Percentiles rank a stretch among this genome's conserved stretches.
These are phyloP conservation scores for Chironomus tepperi DNA, from an alignment of 1,140 invertebrate genomes.

Conservation along the genomic window DNA sequence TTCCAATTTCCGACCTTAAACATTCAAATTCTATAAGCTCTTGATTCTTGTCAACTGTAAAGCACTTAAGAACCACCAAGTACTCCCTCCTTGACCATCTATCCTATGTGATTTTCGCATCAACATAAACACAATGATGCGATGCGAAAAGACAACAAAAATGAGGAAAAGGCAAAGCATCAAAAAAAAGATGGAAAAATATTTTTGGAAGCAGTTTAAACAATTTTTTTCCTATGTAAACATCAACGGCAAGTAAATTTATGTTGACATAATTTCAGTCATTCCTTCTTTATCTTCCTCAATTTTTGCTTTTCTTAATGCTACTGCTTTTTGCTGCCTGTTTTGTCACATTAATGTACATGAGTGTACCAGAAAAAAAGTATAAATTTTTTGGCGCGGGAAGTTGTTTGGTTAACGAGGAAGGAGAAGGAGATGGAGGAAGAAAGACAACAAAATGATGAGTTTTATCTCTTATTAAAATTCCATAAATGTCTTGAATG, in stretches of 20 bases:
- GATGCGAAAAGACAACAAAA: slow-evolving; percentile 12
- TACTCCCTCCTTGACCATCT: too few relatives aligned
- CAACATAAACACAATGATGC: background rate
- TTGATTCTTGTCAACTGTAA: too few relatives aligned
- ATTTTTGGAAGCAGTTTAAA: slow-evolving; percentile 19
- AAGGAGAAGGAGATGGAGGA: background rate
- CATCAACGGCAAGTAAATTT: slow-evolving; percentile 9
- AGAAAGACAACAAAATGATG: background rate
- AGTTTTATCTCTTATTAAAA: slow-evolving; percentile 15
- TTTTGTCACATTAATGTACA: background rate
- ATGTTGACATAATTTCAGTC: slow-evolving; percentile 22
- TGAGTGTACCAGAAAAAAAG: background rate
- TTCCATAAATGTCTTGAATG: slow-evolving; percentile 15
- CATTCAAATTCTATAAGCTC: too few relatives aligned
- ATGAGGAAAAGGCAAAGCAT: background rate
- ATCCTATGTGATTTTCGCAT: background rate
- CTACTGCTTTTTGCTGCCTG: background rate
- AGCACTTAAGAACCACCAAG: too few relatives aligned
- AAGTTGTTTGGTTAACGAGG: background rate
- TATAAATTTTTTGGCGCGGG: background rate
- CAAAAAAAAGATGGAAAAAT: slow-evolving; percentile 6
- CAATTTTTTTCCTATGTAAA: slow-evolving; percentile 21
- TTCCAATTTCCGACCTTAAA: too few relatives aligned
- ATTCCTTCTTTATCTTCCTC: background rate
- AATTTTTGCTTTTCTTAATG: too few relatives aligned